These are phyloP conservation scores for Pterostichus niger DNA, from an alignment of 2,888 invertebrate species.

Conservation along the genomic window DNA sequence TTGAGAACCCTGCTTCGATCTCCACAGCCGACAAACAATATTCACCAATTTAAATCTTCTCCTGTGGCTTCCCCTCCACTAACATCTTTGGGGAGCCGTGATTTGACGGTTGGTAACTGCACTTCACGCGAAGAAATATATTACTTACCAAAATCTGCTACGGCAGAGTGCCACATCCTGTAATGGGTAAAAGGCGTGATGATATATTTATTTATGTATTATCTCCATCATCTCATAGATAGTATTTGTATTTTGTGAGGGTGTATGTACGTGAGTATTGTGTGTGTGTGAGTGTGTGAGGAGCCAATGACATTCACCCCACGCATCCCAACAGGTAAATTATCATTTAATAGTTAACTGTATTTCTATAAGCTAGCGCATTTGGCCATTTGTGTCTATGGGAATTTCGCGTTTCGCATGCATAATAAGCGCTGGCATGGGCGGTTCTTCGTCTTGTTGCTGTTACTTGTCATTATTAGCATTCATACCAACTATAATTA, in stretches of 20 bases:
- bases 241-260: not conserved
- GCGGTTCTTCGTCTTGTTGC: not conserved
- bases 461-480: conserved; percentile 36
- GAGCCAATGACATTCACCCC: conserved; percentile 50
- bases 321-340: conserved; percentile 40
- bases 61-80: no score
- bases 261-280: not conserved
- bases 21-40: no score
- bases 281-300: conserved; percentile 5
- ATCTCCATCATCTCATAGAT: no score
- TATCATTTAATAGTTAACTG: conserved; percentile 51
- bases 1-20: no score
- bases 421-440: conserved; percentile 10
- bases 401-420: conserved; percentile 34
- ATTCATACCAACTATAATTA: conserved; percentile 24
- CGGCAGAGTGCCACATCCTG: no score
- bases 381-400: conserved; percentile 44
- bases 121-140: no score
- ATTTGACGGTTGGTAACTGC: no score
- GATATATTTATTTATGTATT: no score
- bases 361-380: conserved; percentile 23
- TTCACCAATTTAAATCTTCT: no score
- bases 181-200: no score
- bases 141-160: no score
- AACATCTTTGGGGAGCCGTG: no score